A percentile compares a stretch with the other conserved stretches of the same genome.
Conservation (phyloP, 2,113 vertebrate genomes). For the Chionis minor region DNA sequence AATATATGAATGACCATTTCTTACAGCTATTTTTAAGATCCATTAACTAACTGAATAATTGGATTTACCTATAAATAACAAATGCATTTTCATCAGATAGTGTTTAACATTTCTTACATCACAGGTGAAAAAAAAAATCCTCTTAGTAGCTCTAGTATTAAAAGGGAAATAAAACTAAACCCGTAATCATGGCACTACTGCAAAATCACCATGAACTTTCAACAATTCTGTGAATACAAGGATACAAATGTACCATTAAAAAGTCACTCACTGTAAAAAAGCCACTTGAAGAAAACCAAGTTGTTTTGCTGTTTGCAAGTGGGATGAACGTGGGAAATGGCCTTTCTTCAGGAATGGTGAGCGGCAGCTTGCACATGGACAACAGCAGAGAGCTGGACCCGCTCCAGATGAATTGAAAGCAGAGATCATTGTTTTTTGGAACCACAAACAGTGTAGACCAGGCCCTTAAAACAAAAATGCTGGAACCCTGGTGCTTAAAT, state of each 20-base stretch:
- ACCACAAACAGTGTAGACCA: not conserved
- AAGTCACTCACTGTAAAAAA: not conserved
- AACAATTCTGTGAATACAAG: not conserved
- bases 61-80: constrained; percentile 66
- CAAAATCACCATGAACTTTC: not conserved
- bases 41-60: constrained; percentile 46
- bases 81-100: constrained; percentile 26
- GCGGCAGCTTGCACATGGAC: not conserved
- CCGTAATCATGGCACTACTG: not conserved
- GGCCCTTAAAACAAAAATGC: not conserved
- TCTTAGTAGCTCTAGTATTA: constrained; percentile 17
- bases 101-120: constrained; percentile 50
- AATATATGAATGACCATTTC: not conserved
- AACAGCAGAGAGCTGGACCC: not conserved
- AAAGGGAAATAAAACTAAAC: constrained; percentile 43
- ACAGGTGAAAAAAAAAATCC: constrained; percentile 55
- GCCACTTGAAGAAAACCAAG: constrained; percentile 1
- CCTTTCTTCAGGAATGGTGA: not conserved
- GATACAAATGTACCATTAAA: not conserved
- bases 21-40: constrained; percentile 22
- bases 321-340: not conserved
- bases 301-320: not conserved
- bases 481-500: not conserved
- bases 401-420: not conserved
- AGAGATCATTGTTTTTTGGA: not conserved